A percentile compares a stretch with the other conserved stretches of the same genome.
Evolutionary conservation across 2,888 invertebrate species (phyloP).

Genomic region (Plagiodera versicolora): DNA sequence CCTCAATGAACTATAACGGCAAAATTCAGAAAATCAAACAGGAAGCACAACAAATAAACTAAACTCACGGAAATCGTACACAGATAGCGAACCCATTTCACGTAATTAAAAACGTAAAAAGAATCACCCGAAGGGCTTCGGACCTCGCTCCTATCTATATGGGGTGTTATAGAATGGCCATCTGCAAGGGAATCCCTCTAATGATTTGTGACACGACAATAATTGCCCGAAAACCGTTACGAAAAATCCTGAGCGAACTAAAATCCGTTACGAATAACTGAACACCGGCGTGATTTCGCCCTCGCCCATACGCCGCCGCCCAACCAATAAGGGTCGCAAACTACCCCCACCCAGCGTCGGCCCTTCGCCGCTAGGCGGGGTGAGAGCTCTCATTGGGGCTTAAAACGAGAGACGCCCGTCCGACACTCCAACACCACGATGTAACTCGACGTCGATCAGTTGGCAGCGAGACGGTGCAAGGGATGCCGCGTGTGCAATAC

Average conservation of each 20-base stretch:
- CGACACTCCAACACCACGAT: not conserved
- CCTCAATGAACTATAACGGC: constrained; percentile 41
- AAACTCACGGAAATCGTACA: constrained; percentile 23
- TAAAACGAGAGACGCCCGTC: constrained; percentile 21
- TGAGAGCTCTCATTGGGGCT: constrained; percentile 45
- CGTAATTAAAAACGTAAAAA: constrained; percentile 39
- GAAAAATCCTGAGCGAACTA: constrained; percentile 32
- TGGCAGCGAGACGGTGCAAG: constrained; percentile 37
- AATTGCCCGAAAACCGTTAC: constrained; percentile 42
- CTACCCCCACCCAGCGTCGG: constrained; percentile 49
- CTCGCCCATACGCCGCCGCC: constrained; percentile 45
- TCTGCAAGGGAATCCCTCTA: constrained; percentile 49
- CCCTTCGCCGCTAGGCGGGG: constrained; percentile 45
- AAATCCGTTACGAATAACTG: constrained; percentile 47
- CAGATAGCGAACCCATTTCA: constrained; percentile 17
- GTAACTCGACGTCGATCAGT: constrained; percentile 21
- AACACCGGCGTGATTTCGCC: constrained; percentile 41
- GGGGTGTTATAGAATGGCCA: constrained; percentile 45
- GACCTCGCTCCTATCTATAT: constrained; percentile 39
- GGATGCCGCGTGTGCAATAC: constrained; percentile 53
- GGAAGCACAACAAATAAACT: constrained; percentile 32
- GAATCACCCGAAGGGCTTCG: constrained; percentile 38
- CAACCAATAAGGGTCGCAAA: constrained; percentile 30
- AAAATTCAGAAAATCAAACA: constrained; percentile 36
- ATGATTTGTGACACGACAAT: constrained; percentile 43